Conservation (phyloP, 2,888 invertebrate species). For the Oscheius sp. region DNA sequence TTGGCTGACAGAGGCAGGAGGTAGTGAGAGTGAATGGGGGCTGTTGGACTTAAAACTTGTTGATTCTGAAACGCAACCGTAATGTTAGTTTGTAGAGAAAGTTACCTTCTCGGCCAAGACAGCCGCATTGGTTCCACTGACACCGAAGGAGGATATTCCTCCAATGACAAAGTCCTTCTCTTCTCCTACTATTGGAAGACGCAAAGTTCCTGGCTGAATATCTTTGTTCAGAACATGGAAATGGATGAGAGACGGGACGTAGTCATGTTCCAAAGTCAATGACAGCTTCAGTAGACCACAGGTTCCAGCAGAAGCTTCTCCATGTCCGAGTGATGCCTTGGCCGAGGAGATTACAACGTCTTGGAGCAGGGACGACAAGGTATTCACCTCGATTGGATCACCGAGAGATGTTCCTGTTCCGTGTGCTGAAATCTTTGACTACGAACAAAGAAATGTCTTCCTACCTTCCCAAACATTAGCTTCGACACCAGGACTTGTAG, state of each 20-base stretch:
- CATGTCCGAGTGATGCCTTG: constrained; percentile 69
- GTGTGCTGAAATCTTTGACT: constrained; percentile 55
- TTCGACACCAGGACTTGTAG: constrained; percentile 10
- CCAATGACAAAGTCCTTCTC: constrained; percentile 42
- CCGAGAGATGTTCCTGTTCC: constrained; percentile 73
- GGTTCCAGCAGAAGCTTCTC: constrained; percentile 70
- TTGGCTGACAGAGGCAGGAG: constrained; percentile 64
- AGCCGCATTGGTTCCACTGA: constrained; percentile 71
- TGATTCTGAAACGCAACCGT: background rate
- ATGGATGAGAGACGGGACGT: constrained; percentile 62
- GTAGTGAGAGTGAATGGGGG: constrained; percentile 42
- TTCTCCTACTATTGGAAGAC: constrained; percentile 60
- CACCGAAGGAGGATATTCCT: constrained; percentile 71
- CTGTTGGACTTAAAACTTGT: constrained; percentile 8
- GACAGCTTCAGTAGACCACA: constrained; percentile 65
- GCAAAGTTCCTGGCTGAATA: constrained; percentile 54
- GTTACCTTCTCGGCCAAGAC: constrained; percentile 50
- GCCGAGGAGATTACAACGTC: constrained; percentile 52
- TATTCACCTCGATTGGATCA: constrained; percentile 72
- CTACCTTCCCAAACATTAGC: constrained; percentile 63
- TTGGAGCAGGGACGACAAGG: constrained; percentile 55
- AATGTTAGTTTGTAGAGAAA: background rate
- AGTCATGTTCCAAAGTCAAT: constrained; percentile 57
- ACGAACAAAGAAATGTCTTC: no score
- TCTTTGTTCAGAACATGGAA: constrained; percentile 65